Conservation (phyloP, 2,888 invertebrate genomes). For the Acrobasis consociella region DNA sequence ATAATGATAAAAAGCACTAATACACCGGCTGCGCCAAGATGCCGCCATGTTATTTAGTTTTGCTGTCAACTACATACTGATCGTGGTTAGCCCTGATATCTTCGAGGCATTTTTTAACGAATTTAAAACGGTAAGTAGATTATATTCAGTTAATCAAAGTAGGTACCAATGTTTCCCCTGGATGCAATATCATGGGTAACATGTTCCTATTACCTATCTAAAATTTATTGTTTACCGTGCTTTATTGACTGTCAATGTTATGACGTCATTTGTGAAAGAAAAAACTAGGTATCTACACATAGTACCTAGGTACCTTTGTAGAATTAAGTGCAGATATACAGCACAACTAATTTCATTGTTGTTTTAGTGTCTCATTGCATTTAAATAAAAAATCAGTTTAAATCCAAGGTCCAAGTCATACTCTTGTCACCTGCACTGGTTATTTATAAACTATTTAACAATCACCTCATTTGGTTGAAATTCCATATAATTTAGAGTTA, state of each 20-base stretch:
- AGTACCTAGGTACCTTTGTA: not conserved
- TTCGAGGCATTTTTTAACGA: slow-evolving; percentile 46
- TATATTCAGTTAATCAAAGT: slow-evolving; percentile 14
- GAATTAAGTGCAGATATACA: not conserved
- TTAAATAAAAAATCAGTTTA: not conserved
- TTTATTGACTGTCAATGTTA: slow-evolving; percentile 78
- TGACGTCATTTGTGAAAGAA: slow-evolving; percentile 73
- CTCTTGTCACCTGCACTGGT: slow-evolving; percentile 45
- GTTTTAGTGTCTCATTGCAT: not conserved
- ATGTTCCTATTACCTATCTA: not conserved
- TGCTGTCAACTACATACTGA: slow-evolving; percentile 74
- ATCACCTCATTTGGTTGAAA: slow-evolving; percentile 31
- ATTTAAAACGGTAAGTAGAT: slow-evolving; percentile 50
- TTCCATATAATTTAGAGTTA: too few species aligned
- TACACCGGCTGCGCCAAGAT: slow-evolving; percentile 78
- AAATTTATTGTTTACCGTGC: slow-evolving; percentile 68
- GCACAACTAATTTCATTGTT: not conserved
- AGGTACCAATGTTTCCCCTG: not conserved
- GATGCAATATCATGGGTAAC: not conserved
- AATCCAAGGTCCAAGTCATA: slow-evolving; percentile 39
- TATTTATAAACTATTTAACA: slow-evolving; percentile 52
- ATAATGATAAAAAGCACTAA: slow-evolving; percentile 55
- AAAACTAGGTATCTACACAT: slow-evolving; percentile 11
- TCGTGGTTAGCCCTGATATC: slow-evolving; percentile 61
- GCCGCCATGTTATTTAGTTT: slow-evolving; percentile 82